A percentile compares a stretch with the other conserved stretches of the same genome.
phyloP scores from a whole-genome alignment of 2,797 vertebrate species.

The Sciaenops ocellatus region DNA sequence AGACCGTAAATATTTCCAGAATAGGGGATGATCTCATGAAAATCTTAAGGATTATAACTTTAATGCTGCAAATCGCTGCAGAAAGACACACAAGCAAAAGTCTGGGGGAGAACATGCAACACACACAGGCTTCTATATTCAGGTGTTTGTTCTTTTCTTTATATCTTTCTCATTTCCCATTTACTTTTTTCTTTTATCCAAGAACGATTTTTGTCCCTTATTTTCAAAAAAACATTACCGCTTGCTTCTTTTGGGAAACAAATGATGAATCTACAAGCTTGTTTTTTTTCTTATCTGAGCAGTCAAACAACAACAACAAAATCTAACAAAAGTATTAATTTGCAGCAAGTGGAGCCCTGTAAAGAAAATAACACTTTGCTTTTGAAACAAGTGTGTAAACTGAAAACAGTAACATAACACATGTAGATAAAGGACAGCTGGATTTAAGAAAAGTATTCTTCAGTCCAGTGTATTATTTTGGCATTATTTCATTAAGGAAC shows the following conservation, averaged over 20 bases:
- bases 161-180: too few species aligned
- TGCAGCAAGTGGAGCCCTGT: neutral
- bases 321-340: neutral
- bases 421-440: too few species aligned
- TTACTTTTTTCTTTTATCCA: neutral
- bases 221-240: neutral
- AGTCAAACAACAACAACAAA: neutral
- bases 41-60: neutral
- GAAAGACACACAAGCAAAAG: neutral
- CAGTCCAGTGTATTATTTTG: neutral
- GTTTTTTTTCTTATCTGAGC: conserved; percentile 1
- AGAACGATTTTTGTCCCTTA: neutral
- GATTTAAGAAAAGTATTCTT: neutral
- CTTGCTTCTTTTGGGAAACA: neutral
- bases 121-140: neutral
- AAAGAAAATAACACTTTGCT: neutral
- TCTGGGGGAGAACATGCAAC: neutral
- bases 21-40: neutral
- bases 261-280: conserved; percentile 6
- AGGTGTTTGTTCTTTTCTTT: too few species aligned
- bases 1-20: neutral
- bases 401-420: neutral
- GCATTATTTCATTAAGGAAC: neutral
- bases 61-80: conserved; percentile 1
- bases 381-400: neutral